Evolutionary conservation across 1,140 invertebrate species (phyloP), one percentile per base, ranked within the genome.

Genomic region (Lepidurus packardi): DNA sequence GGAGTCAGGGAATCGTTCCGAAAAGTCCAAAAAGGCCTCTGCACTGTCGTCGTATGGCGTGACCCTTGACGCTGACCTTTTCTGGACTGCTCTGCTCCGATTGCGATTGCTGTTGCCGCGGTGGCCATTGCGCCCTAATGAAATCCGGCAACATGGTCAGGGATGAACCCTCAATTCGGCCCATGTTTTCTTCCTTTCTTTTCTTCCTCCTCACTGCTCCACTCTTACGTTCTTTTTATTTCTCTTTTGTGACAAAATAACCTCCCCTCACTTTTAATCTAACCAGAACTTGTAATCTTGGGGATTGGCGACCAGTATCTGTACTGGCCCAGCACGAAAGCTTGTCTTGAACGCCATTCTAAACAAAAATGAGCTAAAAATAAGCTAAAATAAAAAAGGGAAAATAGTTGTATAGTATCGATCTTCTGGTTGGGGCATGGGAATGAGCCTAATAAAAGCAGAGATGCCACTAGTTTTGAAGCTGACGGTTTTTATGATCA

Each of bases 241-340:
- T 65, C 53, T 65, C 53, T 65, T 65, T 65, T 65, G 53, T 21
- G 53, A 65, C 53, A 65, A 65, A 65, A 65, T 65, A 65, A 65
- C 45, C 45, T 47, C 45, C 21, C 13, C 53, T 65, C 53, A 7
- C n/a, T 65, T 65, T 65, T 65, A 65, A 65, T 65, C 53, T 65
- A 21, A 65, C 53, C 9, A 65, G 53, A 21, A 65, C 53, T 65
- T 21, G 53, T 65, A 65, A 65, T 65, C 53, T 65, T 65, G 53
- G 53, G 34, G 53, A 65, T 65, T 65, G 53, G 53, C 53, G 21
- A 21, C n/a, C 53, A 21, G 53, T 65, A 65, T 65, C 53, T 13
- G 53, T 65, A 65, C 53, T 21, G 53, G 53, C 53, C 53, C 21
- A 65, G 53, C 53, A 7, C 34, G 34, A 65, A 65, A 65, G 53